Evolutionary conservation across 1,140 invertebrate genomes (phyloP).

Genomic region (Achatina immaculata): DNA sequence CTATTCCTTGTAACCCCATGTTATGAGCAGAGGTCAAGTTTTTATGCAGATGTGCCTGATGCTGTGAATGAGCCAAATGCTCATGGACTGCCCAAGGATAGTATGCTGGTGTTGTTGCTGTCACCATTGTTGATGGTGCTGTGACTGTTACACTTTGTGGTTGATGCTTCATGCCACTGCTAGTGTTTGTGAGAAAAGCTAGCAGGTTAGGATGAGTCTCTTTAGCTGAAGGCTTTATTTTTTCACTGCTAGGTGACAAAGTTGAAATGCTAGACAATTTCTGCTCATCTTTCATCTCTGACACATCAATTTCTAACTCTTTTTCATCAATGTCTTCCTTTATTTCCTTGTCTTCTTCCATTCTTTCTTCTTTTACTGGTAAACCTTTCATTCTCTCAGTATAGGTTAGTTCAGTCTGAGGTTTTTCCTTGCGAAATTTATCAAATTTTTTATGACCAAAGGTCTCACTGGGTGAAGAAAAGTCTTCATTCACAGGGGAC

Average conservation of each 20-base stretch:
- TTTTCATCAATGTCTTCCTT: neutral
- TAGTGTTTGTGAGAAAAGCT: conserved; percentile 53
- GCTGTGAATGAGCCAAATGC: neutral
- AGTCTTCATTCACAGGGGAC: conserved; percentile 18
- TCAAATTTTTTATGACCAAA: conserved; percentile 69
- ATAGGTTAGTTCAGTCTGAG: conserved; percentile 24
- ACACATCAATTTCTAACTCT: conserved; percentile 30
- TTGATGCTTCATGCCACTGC: neutral
- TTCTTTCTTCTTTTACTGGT: conserved; percentile 17
- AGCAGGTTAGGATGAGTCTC: conserved; percentile 66
- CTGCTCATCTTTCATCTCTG: conserved; percentile 15
- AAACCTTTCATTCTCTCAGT: too few relatives aligned
- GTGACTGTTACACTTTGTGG: too few relatives aligned
- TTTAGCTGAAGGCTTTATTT: conserved; percentile 52
- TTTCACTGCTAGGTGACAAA: conserved; percentile 24
- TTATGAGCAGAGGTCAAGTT: too few relatives aligned
- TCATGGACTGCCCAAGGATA: neutral
- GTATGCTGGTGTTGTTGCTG: neutral
- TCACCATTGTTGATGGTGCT: neutral
- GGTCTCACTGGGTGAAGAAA: conserved; percentile 43
- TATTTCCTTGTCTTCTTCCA: conserved; percentile 28
- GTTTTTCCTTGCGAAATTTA: conserved; percentile 59
- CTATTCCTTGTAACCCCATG: neutral
- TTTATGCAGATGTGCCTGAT: too few relatives aligned
- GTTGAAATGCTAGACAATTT: conserved; percentile 16